Evolutionary conservation across 2,888 invertebrate species (phyloP).

Genomic region (Hyppa rectilinea): DNA sequence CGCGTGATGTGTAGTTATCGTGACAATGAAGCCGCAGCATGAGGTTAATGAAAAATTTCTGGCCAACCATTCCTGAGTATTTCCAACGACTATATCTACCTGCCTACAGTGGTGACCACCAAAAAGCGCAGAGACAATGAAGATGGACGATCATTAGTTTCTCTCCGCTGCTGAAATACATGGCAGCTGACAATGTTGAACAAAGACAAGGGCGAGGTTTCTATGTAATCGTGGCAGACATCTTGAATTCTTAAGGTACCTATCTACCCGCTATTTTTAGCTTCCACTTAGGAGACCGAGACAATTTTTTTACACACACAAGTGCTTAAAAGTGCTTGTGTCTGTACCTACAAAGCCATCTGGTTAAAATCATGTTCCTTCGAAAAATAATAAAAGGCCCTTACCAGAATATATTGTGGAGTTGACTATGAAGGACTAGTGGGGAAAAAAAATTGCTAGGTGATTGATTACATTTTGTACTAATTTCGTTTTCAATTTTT

Average conservation of each 20-base stretch:
- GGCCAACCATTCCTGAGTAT: not conserved
- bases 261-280: not conserved
- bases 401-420: not conserved
- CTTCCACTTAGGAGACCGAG: not conserved
- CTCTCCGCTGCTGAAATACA: not conserved
- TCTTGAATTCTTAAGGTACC: not conserved
- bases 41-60: not conserved
- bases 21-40: too few relatives aligned
- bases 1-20: too few relatives aligned
- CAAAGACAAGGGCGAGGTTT: not conserved
- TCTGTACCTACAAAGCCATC: conserved; percentile 4
- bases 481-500: not conserved
- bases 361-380: conserved; percentile 3
- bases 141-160: not conserved
- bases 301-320: not conserved
- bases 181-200: not conserved
- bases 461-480: not conserved
- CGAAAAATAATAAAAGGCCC: not conserved
- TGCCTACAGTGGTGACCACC: not conserved
- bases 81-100: not conserved
- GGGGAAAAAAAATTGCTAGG: too few relatives aligned
- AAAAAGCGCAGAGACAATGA: not conserved
- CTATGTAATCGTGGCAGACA: not conserved
- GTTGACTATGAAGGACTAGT: not conserved
- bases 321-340: conserved; percentile 10